Percentiles rank a stretch among this genome's conserved stretches.
These are phyloP conservation scores for Sipunculus nudus DNA, from an alignment of 2,888 invertebrate species.

Conservation along the genomic window DNA sequence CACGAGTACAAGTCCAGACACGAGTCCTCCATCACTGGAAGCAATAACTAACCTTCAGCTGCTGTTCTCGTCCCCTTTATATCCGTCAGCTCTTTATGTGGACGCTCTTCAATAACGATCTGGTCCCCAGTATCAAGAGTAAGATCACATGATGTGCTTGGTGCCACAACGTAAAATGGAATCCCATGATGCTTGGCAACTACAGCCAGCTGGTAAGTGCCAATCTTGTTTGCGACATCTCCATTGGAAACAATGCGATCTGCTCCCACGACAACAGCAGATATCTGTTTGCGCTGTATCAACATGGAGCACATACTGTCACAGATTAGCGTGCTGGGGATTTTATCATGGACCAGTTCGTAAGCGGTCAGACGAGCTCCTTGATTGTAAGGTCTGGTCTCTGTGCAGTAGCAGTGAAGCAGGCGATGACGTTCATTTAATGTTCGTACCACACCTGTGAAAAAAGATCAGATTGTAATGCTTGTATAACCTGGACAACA, in stretches of 20 bases:
- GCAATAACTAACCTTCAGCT: slow-evolving; percentile 81
- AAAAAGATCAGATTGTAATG: no score
- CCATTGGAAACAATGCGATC: slow-evolving; percentile 96
- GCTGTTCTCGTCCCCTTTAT: slow-evolving; percentile 88
- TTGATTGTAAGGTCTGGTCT: slow-evolving; percentile 98
- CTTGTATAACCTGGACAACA: no score
- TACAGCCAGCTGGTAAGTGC: slow-evolving; percentile 82
- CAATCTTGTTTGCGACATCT: slow-evolving; percentile 99
- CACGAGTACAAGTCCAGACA: no score
- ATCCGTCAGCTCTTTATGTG: slow-evolving; percentile 89
- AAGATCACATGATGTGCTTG: slow-evolving; percentile 87
- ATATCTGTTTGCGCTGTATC: slow-evolving; percentile 83
- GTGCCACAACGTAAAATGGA: slow-evolving; percentile 96
- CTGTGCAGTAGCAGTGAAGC: slow-evolving; percentile 93
- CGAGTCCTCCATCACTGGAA: no score
- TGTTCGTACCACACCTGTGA: slow-evolving; percentile 81
- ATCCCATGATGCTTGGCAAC: slow-evolving; percentile 88
- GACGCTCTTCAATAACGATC: slow-evolving; percentile 93
- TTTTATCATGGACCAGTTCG: slow-evolving; percentile 82
- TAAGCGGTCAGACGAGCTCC: slow-evolving; percentile 89
- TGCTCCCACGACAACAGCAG: slow-evolving; percentile 96
- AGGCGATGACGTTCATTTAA: slow-evolving; percentile 73
- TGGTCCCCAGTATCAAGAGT: slow-evolving; percentile 80
- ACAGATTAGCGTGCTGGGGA: slow-evolving; percentile 90
- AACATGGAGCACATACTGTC: slow-evolving; percentile 95